phyloP scores from a whole-genome alignment of 2,113 vertebrate species.

The Coptodon rendalli region DNA sequence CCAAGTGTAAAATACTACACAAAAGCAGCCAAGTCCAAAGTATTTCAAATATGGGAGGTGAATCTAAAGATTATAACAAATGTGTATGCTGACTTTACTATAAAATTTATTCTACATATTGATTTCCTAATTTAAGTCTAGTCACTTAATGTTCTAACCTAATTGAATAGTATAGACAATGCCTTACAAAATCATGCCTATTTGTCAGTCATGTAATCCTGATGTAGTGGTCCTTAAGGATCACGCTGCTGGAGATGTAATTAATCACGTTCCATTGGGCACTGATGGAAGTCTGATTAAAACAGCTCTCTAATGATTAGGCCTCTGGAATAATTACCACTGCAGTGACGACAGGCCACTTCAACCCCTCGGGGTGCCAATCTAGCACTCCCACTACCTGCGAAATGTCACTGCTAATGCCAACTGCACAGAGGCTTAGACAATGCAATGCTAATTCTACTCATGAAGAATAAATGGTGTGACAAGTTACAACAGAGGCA shows the following conservation, averaged over 20 bases:
- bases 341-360: constrained; percentile 18
- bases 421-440: background rate
- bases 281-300: constrained; percentile 64
- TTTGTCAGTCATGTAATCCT: constrained; percentile 26
- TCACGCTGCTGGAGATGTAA: constrained; percentile 34
- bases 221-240: constrained; percentile 16
- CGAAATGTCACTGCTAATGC: constrained; percentile 51
- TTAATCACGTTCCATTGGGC: constrained; percentile 52
- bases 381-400: constrained; percentile 28
- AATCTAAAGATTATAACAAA: background rate
- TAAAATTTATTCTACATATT: background rate
- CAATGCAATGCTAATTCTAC: constrained; percentile 5
- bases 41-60: background rate
- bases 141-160: background rate
- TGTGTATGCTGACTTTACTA: background rate
- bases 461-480: background rate
- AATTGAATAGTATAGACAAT: background rate
- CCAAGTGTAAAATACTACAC: background rate
- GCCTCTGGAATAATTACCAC: constrained; percentile 51
- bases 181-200: background rate
- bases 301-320: constrained; percentile 58
- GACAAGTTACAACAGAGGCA: background rate
- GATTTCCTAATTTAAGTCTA: background rate
- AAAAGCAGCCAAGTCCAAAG: background rate
- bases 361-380: constrained; percentile 35